These are phyloP conservation scores for Gephyroberyx darwinii DNA, from an alignment of 2,797 vertebrate species.

Conservation along the genomic window DNA sequence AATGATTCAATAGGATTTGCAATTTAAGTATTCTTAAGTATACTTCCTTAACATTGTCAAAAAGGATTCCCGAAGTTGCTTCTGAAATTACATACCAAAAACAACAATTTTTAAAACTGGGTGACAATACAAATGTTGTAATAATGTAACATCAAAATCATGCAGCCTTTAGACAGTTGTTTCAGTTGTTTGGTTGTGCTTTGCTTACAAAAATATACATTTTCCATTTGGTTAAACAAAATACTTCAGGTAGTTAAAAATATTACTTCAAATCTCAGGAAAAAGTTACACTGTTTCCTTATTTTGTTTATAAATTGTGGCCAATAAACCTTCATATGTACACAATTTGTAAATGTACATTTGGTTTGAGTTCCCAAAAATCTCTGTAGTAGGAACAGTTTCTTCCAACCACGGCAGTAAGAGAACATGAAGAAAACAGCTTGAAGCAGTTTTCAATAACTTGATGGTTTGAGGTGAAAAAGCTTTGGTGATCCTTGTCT, in stretches of 20 bases:
- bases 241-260: slow-evolving; percentile 47
- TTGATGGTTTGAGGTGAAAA: slow-evolving; percentile 42
- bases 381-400: slow-evolving; percentile 16
- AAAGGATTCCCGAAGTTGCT: slow-evolving; percentile 18
- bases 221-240: slow-evolving; percentile 43
- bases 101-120: neutral
- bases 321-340: slow-evolving; percentile 4
- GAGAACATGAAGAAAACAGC: slow-evolving; percentile 35
- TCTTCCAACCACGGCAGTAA: neutral
- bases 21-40: slow-evolving; percentile 20
- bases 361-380: slow-evolving; percentile 28
- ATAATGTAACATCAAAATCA: slow-evolving; percentile 43
- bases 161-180: slow-evolving; percentile 12
- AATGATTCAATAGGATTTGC: slow-evolving; percentile 34
- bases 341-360: slow-evolving; percentile 22
- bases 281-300: slow-evolving; percentile 5
- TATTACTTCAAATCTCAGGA: slow-evolving; percentile 22
- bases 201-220: slow-evolving; percentile 64
- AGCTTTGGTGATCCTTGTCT: slow-evolving; percentile 34
- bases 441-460: slow-evolving; percentile 45
- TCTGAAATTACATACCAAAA: slow-evolving; percentile 28
- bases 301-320: slow-evolving; percentile 39
- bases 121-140: slow-evolving; percentile 49
- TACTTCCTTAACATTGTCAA: slow-evolving; percentile 45
- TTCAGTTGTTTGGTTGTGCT: slow-evolving; percentile 53